A percentile compares a stretch with the other conserved stretches of the same genome.
These are phyloP conservation scores for Platalea minor DNA, from an alignment of 2,797 vertebrate species.

Conservation along the genomic window DNA sequence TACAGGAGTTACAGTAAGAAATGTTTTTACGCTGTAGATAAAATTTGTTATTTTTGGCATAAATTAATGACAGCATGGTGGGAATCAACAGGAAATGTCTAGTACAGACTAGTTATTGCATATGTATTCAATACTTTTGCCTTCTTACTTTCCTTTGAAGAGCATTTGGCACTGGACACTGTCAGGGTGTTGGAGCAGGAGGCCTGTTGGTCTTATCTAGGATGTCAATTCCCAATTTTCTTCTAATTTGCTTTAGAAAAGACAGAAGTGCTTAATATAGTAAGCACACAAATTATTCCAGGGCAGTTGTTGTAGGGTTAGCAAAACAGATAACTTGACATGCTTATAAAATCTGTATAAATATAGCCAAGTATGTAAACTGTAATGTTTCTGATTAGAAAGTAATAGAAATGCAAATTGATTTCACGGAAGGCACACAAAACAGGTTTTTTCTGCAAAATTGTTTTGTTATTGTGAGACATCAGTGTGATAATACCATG, in stretches of 20 bases:
- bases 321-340: neutral
- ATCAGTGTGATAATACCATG: neutral
- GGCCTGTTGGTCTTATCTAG: neutral
- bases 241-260: constrained; percentile 13
- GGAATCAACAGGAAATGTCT: neutral
- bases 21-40: neutral
- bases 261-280: neutral
- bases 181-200: neutral
- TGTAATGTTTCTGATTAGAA: constrained; percentile 23
- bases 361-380: constrained; percentile 10
- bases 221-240: neutral
- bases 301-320: neutral
- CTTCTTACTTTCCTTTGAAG: constrained; percentile 9
- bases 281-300: neutral
- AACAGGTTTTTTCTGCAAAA: neutral
- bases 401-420: constrained; percentile 26
- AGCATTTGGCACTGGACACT: neutral
- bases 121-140: neutral
- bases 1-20: neutral
- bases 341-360: neutral
- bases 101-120: neutral
- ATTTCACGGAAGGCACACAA: constrained; percentile 36
- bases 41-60: neutral
- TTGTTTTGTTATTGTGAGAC: neutral
- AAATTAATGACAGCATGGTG: neutral